phyloP scores from a whole-genome alignment of 2,888 invertebrate species.

The Altica lythri region DNA sequence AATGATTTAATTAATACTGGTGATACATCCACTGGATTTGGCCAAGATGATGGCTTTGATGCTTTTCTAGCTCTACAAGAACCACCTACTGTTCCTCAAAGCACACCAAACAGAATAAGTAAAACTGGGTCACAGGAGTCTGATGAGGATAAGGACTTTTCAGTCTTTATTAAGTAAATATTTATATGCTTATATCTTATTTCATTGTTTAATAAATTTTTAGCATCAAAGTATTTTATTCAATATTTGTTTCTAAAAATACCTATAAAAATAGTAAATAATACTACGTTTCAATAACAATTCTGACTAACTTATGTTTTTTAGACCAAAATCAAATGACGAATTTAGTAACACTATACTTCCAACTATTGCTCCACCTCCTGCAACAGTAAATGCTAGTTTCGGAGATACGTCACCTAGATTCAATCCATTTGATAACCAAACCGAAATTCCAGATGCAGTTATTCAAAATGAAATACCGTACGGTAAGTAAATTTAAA shows the following conservation, averaged over 20 bases:
- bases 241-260: no score
- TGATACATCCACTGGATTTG: constrained; percentile 63
- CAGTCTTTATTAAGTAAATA: constrained; percentile 74
- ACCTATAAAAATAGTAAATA: no score
- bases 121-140: constrained; percentile 76
- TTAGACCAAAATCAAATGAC: constrained; percentile 62
- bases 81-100: constrained; percentile 70
- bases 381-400: constrained; percentile 59
- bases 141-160: constrained; percentile 77
- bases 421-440: constrained; percentile 79
- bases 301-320: no score
- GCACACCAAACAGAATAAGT: constrained; percentile 66
- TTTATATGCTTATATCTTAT: neutral
- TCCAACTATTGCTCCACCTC: constrained; percentile 76
- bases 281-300: no score
- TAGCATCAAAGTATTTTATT: no score
- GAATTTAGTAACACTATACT: constrained; percentile 66
- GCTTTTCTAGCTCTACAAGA: constrained; percentile 80
- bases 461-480: constrained; percentile 51
- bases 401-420: constrained; percentile 68
- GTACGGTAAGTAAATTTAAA: constrained; percentile 50
- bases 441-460: constrained; percentile 57
- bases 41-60: constrained; percentile 77
- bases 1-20: constrained; percentile 39
- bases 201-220: no score